phyloP scores from a whole-genome alignment of 2,888 invertebrate species.

The Perithous albicinctus region DNA sequence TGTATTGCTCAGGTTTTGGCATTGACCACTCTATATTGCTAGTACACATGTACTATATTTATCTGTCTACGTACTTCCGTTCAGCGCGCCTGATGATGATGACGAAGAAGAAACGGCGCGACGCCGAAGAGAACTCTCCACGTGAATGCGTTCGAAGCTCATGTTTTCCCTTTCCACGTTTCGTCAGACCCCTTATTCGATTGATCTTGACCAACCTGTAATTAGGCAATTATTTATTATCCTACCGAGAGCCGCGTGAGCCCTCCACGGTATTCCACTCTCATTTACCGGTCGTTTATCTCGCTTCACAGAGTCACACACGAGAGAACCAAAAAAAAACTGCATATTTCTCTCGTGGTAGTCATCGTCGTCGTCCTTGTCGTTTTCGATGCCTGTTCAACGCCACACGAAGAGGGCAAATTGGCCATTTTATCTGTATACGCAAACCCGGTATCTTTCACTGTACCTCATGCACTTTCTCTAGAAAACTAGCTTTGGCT shows the following conservation, averaged over 20 bases:
- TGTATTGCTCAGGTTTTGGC: not conserved
- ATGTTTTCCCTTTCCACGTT: not conserved
- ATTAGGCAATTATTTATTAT: conserved; percentile 69
- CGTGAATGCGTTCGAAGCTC: not conserved
- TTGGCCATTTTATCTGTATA: conserved; percentile 20
- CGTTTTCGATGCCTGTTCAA: conserved; percentile 32
- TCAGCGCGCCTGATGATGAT: conserved; percentile 8
- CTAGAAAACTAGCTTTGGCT: conserved; percentile 7
- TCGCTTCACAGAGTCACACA: conserved; percentile 52
- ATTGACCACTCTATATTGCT: not conserved
- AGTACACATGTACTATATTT: not conserved
- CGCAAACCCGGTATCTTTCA: not conserved
- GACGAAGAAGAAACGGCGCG: not conserved
- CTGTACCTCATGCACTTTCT: conserved; percentile 4
- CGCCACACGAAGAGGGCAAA: conserved; percentile 51
- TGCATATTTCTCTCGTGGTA: conserved; percentile 11
- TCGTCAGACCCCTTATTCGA: conserved; percentile 44
- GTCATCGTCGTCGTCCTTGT: conserved; percentile 15
- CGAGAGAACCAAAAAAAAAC: conserved; percentile 11
- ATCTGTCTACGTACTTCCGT: not conserved
- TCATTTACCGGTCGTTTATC: conserved; percentile 58
- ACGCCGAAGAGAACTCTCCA: not conserved
- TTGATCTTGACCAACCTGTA: conserved; percentile 60
- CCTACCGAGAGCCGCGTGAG: conserved; percentile 22
- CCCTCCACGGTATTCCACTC: conserved; percentile 43